These are phyloP conservation scores for Acholoe squamosa DNA, from an alignment of 2,888 invertebrate genomes.

Conservation along the genomic window DNA sequence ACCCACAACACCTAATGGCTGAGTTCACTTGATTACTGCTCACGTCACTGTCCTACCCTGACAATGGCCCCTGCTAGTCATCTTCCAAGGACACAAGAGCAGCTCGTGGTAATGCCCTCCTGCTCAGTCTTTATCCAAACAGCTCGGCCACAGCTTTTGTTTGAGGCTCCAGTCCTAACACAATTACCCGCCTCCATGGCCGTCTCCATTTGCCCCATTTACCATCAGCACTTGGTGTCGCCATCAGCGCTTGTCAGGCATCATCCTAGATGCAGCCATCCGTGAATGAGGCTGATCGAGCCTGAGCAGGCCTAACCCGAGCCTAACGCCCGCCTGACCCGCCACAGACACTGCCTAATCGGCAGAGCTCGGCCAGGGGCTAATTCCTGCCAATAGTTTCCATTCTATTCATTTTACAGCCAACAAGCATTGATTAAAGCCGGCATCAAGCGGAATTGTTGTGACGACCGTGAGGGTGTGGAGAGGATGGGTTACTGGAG, in stretches of 20 bases:
- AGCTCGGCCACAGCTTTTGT: constrained; percentile 26
- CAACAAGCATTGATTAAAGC: constrained; percentile 56
- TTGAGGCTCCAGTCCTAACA: background rate
- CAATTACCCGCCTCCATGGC: constrained; percentile 10
- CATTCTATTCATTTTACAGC: constrained; percentile 59
- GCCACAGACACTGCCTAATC: constrained; percentile 51
- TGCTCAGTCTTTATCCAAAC: background rate
- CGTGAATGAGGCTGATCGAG: constrained; percentile 54
- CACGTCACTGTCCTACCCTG: background rate
- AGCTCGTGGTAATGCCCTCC: background rate
- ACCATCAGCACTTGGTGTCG: background rate
- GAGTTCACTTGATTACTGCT: background rate
- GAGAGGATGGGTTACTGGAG: background rate
- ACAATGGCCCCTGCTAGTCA: constrained; percentile 19
- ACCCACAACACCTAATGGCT: too few species aligned
- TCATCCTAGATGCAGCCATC: background rate
- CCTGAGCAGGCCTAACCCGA: constrained; percentile 46
- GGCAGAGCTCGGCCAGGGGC: background rate
- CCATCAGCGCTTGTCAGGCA: constrained; percentile 54
- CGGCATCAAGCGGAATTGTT: constrained; percentile 13
- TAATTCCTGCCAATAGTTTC: constrained; percentile 60
- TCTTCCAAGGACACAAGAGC: background rate
- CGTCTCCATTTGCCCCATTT: constrained; percentile 41
- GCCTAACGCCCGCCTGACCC: constrained; percentile 33
- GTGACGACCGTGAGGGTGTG: constrained; percentile 32